These are phyloP conservation scores for Forficula auricularia DNA, from an alignment of 1,140 invertebrate species.

Conservation along the genomic window DNA sequence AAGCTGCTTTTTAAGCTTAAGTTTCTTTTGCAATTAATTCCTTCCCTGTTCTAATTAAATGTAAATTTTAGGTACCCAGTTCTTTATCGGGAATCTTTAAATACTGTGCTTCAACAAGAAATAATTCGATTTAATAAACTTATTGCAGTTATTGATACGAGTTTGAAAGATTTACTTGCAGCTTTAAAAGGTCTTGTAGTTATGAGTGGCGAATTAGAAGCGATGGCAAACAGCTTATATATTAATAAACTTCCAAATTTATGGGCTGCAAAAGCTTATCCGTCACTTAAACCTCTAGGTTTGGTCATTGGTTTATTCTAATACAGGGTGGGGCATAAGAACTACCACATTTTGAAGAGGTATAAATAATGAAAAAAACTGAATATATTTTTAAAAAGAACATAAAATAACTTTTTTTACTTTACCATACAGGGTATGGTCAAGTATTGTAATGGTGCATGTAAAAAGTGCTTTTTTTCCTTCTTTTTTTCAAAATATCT, in stretches of 20 bases:
- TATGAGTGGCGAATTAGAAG: conserved; percentile 57
- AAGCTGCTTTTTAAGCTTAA: no score
- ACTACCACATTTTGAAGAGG: no score
- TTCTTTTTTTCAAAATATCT: no score
- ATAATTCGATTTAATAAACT: conserved; percentile 57
- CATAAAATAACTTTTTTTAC: no score
- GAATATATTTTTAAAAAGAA: no score
- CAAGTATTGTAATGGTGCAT: no score
- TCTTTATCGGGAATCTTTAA: conserved; percentile 61
- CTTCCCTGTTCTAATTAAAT: no score
- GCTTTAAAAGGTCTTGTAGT: conserved; percentile 59
- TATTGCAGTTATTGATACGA: conserved; percentile 37
- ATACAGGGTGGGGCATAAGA: no score
- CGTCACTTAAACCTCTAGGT: conserved; percentile 66
- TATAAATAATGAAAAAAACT: no score
- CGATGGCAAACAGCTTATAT: conserved; percentile 40
- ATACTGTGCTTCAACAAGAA: conserved; percentile 67
- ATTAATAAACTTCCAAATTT: conserved; percentile 47
- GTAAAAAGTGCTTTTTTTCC: no score
- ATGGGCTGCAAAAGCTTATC: conserved; percentile 56
- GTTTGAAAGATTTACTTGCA: conserved; percentile 45
- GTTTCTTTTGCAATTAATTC: no score
- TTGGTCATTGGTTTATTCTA: conserved; percentile 28
- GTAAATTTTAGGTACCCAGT: conserved; percentile 58
- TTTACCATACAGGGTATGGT: no score